phyloP scores from a whole-genome alignment of 1,140 invertebrate genomes.

The Delia radicum region DNA sequence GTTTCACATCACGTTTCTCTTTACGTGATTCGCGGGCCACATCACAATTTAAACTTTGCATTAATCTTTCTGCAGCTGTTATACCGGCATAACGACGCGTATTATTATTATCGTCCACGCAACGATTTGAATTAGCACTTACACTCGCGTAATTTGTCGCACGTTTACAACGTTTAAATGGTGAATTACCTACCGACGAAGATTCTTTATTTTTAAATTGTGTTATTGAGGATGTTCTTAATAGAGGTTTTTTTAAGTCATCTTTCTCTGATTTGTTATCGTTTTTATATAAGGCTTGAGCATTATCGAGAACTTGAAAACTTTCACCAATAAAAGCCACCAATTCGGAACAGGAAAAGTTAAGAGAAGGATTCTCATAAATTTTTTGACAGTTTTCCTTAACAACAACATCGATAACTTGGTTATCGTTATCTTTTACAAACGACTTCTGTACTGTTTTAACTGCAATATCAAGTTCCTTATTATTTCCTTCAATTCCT shows the following conservation, averaged over 20 bases:
- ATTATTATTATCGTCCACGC: constrained; percentile 6
- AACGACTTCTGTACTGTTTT: too few species aligned
- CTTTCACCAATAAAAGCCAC: constrained; percentile 49
- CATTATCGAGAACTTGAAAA: constrained; percentile 33
- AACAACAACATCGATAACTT: too few species aligned
- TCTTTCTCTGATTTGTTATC: neutral
- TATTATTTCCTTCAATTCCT: too few species aligned
- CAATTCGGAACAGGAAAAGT: constrained; percentile 39
- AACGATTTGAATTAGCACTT: neutral
- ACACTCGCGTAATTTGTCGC: too few species aligned
- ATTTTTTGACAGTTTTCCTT: neutral
- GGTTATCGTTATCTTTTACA: too few species aligned
- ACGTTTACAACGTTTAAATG: neutral
- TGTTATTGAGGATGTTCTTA: neutral
- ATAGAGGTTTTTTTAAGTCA: too few species aligned
- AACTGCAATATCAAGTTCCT: too few species aligned
- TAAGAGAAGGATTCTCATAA: neutral
- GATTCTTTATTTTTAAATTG: neutral
- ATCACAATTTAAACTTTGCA: constrained; percentile 16
- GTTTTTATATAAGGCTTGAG: neutral
- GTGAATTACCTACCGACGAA: neutral
- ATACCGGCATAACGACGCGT: neutral
- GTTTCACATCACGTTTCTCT: neutral
- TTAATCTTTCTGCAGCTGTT: neutral
- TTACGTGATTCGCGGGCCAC: neutral